Percentiles rank a stretch among this genome's conserved stretches.
Conservation (phyloP, 2,113 vertebrate genomes). For the Hepsetus odoe region DNA sequence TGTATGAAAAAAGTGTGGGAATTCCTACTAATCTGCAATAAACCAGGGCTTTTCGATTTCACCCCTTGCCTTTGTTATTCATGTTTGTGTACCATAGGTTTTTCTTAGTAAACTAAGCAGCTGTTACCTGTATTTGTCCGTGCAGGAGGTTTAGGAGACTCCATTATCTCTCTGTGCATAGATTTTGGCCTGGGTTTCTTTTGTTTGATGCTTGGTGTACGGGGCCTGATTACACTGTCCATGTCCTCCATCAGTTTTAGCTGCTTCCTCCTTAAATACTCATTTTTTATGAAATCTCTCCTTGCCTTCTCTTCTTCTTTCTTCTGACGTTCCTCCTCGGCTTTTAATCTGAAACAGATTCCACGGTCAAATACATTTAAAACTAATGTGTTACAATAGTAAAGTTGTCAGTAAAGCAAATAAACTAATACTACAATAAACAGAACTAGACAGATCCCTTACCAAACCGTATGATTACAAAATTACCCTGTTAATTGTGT, state of each 20-base stretch:
- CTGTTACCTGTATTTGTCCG: slow-evolving; percentile 83
- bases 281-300: slow-evolving; percentile 90
- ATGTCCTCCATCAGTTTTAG: slow-evolving; percentile 95
- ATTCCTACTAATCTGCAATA: too few species aligned
- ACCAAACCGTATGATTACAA: too few species aligned
- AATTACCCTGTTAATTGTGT: too few species aligned
- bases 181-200: slow-evolving; percentile 96
- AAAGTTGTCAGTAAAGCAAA: neutral
- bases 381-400: neutral
- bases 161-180: slow-evolving; percentile 89
- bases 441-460: too few species aligned
- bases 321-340: slow-evolving; percentile 91
- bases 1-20: too few species aligned
- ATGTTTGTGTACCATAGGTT: neutral
- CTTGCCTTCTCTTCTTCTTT: slow-evolving; percentile 90
- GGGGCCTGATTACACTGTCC: slow-evolving; percentile 89
- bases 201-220: slow-evolving; percentile 81
- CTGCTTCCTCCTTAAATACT: slow-evolving; percentile 92
- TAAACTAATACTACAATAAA: too few species aligned
- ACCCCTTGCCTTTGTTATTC: neutral
- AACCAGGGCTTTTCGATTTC: too few species aligned
- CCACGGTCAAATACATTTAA: neutral
- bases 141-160: slow-evolving; percentile 82
- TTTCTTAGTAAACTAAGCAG: slow-evolving; percentile 27
- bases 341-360: slow-evolving; percentile 80